Conservation (phyloP, 2,113 vertebrate genomes). For the Trogon melanurus region DNA sequence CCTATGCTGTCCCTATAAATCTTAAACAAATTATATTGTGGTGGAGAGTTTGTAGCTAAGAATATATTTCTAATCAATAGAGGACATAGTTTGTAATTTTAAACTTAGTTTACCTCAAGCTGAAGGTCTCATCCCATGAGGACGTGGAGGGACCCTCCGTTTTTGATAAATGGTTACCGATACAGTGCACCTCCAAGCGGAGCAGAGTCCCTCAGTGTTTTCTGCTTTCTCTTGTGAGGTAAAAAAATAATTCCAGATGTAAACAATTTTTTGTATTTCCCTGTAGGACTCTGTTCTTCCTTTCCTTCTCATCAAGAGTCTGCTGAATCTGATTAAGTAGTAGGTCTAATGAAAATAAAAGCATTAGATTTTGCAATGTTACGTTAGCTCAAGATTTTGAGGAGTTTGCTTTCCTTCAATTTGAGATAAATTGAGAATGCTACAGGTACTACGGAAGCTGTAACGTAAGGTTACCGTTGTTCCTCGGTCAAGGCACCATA, state of each 20-base stretch:
- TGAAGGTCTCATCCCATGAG: background rate
- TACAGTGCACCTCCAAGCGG: background rate
- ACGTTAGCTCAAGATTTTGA: background rate
- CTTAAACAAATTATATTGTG: background rate
- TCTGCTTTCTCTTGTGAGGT: background rate
- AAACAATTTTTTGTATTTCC: background rate
- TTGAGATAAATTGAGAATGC: background rate
- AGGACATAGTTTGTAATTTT: background rate
- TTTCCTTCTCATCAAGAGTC: background rate
- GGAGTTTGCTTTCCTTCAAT: background rate
- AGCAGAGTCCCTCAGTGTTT: background rate
- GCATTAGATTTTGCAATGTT: background rate
- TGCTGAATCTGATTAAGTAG: background rate
- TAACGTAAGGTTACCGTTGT: background rate
- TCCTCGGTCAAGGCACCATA: background rate
- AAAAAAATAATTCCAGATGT: background rate
- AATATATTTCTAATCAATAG: slow-evolving; percentile 31
- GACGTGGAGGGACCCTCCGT: background rate
- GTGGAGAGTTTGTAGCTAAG: slow-evolving; percentile 2
- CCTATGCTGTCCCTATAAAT: background rate
- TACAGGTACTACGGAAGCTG: background rate
- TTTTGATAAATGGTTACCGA: background rate
- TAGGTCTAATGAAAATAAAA: slow-evolving; percentile 11
- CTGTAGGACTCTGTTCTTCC: background rate
- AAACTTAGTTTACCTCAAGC: background rate